These are phyloP conservation scores for Bhutanitis thaidina DNA, from an alignment of 2,888 invertebrate genomes.

Conservation along the genomic window DNA sequence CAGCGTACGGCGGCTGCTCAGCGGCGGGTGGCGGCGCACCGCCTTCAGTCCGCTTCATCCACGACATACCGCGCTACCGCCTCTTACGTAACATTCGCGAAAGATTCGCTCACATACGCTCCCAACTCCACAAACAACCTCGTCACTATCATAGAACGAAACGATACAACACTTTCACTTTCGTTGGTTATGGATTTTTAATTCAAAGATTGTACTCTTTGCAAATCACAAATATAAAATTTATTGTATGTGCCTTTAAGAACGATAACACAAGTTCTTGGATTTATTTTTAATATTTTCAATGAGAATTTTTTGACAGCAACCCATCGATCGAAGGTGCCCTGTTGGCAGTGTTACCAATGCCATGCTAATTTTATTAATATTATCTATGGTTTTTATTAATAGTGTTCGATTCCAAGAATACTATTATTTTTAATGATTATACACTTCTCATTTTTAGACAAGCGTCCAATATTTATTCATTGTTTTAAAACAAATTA, in stretches of 20 bases:
- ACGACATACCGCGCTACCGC: slow-evolving; percentile 65
- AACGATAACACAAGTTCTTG: slow-evolving; percentile 13
- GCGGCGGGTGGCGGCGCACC: slow-evolving; percentile 46
- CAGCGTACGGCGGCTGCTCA: slow-evolving; percentile 51
- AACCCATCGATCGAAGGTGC: slow-evolving; percentile 78
- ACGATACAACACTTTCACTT: slow-evolving; percentile 66
- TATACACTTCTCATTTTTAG: too few species aligned
- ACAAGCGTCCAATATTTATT: too few species aligned
- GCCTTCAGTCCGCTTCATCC: slow-evolving; percentile 63
- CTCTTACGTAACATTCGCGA: slow-evolving; percentile 73
- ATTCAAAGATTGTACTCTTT: slow-evolving; percentile 11
- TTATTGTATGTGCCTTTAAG: not conserved
- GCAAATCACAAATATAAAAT: not conserved
- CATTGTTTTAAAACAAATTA: too few species aligned
- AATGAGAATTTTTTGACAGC: slow-evolving; percentile 66
- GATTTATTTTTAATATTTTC: slow-evolving; percentile 50
- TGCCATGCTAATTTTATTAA: slow-evolving; percentile 40
- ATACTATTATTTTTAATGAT: too few species aligned
- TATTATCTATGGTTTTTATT: too few species aligned
- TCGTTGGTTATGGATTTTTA: slow-evolving; percentile 27
- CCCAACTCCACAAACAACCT: slow-evolving; percentile 48
- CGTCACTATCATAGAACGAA: slow-evolving; percentile 61
- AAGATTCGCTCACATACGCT: slow-evolving; percentile 60
- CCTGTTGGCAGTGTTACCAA: slow-evolving; percentile 78
- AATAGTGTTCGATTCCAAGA: too few species aligned